Base-by-base conservation (phyloP, 1,140 invertebrate species). In the Drosophila burlai region DNA sequence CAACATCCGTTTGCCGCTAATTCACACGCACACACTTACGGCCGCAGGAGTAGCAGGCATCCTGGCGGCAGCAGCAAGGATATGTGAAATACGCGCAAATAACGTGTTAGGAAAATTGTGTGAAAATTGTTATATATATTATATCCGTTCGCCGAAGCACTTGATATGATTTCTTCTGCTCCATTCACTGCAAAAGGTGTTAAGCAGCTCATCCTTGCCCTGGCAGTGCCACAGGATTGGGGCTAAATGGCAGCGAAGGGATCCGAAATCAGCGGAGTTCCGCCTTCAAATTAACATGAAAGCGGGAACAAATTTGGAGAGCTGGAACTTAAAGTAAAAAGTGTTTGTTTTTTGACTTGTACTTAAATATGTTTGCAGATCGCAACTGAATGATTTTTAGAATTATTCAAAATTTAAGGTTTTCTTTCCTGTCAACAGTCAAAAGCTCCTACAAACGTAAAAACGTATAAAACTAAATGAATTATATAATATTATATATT, bases 51-150 rank as follows among this genome's bases (percentile, higher is more conserved):
- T 16, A 40, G 54, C 36, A 43, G 67, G 67, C 68, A 54, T 81
- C 83, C 60, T 66, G 82, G 65, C 83, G 76, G 15, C 47, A 49
- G 5, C 46, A 16, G 4, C 47, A n/a, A 79, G 84, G 77, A 84
- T 87, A 79, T 87, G 81, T 87, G 81, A 87, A 87, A 87, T 89
- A 87, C 84, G 84, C 84, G 85, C 85, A 90, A 89, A 89, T 90
- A 90, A 89, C 84, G 84, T 89, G 84, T 89, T 90, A 69, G 78
- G 84, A 89, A 89, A 89, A 89, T 89, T 81, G 84, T 84, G 84
- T 84, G 84, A 89, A 89, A 89, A 89, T 89, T 89, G 85, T 89
- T 89, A 89, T 89, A 89, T 89, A 89, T 89, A 89, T 90, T 89
- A 84, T 90, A 90, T 89, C 84, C 84, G 84, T 68, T 81, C 69